These are phyloP conservation scores for Amiota communis DNA, from an alignment of 2,888 invertebrate species.

Conservation along the genomic window DNA sequence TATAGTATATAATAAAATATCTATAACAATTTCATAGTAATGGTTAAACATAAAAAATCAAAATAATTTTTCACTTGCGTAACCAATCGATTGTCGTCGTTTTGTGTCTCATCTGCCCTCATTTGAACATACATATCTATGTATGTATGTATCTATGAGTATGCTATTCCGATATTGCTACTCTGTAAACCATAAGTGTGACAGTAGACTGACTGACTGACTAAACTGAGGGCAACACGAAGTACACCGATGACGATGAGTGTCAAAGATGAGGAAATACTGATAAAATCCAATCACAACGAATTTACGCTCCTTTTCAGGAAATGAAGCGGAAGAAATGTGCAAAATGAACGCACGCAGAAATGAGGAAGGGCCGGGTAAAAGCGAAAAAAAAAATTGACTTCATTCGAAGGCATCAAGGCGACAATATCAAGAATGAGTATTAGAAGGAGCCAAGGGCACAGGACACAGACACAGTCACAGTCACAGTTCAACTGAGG, in stretches of 20 bases:
- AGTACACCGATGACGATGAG: conserved; percentile 40
- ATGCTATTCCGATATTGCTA: too few relatives aligned
- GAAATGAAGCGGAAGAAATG: conserved; percentile 66
- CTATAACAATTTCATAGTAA: conserved; percentile 60
- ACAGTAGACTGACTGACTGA: too few relatives aligned
- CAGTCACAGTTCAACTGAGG: not conserved
- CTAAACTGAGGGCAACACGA: too few relatives aligned
- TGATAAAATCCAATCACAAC: conserved; percentile 67
- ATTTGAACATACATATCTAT: too few relatives aligned
- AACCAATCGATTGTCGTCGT: conserved; percentile 62
- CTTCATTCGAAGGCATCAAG: too few relatives aligned
- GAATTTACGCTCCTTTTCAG: conserved; percentile 67
- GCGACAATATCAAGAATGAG: too few relatives aligned
- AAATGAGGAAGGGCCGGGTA: not conserved
- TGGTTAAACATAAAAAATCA: conserved; percentile 55
- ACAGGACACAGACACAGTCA: too few relatives aligned
- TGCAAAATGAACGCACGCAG: conserved; percentile 58
- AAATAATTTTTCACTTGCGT: conserved; percentile 66
- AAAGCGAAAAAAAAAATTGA: not conserved
- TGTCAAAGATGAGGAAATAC: conserved; percentile 66
- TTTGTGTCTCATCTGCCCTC: not conserved
- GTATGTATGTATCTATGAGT: conserved; percentile 23
- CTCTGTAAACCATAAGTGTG: too few relatives aligned
- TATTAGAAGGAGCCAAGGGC: not conserved
- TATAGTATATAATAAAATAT: conserved; percentile 36